phyloP scores from a whole-genome alignment of 92 coral and sea anemone genomes.

The Zoanthus solanderi region DNA sequence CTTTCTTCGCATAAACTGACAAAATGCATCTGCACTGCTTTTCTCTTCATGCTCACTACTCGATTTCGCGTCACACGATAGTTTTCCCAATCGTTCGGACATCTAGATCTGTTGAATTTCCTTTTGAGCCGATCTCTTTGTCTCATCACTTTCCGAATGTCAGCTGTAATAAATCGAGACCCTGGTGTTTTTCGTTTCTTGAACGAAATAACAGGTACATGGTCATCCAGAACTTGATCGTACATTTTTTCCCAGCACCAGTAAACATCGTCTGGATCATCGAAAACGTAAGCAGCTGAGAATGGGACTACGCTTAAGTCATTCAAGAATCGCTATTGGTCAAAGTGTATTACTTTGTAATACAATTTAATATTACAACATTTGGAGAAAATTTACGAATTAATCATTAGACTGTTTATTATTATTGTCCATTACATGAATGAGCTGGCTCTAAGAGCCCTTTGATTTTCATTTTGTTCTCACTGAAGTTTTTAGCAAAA shows the following conservation, averaged over 20 bases:
- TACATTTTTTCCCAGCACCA: constrained; percentile 9
- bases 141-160: constrained; percentile 53
- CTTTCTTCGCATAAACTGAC: neutral
- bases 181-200: constrained; percentile 1
- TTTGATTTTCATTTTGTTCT: no score
- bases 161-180: constrained; percentile 56
- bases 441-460: no score
- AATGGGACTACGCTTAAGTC: no score
- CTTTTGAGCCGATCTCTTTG: constrained; percentile 56
- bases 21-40: neutral
- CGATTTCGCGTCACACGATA: neutral
- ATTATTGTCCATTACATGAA: no score
- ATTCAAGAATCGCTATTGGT: no score
- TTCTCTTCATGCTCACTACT: neutral
- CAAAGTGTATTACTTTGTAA: no score
- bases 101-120: constrained; percentile 52
- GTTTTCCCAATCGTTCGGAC: neutral
- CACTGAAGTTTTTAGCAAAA: no score
- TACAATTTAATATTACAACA: no score
- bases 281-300: no score
- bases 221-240: neutral
- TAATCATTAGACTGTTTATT: no score
- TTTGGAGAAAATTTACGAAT: no score
- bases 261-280: neutral
- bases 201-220: constrained; percentile 5